Percentiles rank a stretch among this genome's conserved stretches.
These are phyloP conservation scores for Luidia sarsii DNA, from an alignment of 53 echinoderm and acorn worm genomes.

Conservation along the genomic window DNA sequence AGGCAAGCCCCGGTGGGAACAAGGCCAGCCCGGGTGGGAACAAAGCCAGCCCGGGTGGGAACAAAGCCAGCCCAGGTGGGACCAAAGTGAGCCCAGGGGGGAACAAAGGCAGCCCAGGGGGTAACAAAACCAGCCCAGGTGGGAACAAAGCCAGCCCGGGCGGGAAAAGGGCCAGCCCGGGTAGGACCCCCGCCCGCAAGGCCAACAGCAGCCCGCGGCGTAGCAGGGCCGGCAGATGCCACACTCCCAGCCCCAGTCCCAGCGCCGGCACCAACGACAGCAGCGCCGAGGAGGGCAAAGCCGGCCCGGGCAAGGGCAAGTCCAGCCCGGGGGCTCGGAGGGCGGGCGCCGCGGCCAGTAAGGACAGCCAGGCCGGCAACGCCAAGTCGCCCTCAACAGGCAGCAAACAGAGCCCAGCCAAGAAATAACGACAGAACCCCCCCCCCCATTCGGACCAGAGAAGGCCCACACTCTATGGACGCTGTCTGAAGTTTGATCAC, in stretches of 20 bases:
- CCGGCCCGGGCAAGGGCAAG: not conserved
- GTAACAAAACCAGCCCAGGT: slow-evolving; percentile 10
- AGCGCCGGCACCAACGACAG: too few relatives aligned
- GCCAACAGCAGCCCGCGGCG: not conserved
- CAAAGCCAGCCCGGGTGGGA: slow-evolving; percentile 26
- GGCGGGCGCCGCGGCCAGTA: slow-evolving; percentile 6
- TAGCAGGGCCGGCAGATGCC: not conserved
- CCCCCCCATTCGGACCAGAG: too few relatives aligned
- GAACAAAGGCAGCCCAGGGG: slow-evolving; percentile 31
- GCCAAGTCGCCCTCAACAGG: not conserved
- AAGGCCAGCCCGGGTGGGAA: not conserved
- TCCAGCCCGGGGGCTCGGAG: not conserved
- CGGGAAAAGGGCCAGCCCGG: not conserved
- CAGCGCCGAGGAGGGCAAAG: too few relatives aligned
- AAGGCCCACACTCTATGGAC: too few relatives aligned
- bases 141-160: slow-evolving; percentile 19
- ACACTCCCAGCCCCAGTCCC: too few relatives aligned
- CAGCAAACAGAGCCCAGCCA: slow-evolving; percentile 19
- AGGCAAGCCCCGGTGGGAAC: not conserved
- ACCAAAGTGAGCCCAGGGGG: not conserved
- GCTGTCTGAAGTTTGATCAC: too few relatives aligned
- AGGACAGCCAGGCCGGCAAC: slow-evolving; percentile 24
- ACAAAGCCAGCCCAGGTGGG: slow-evolving; percentile 2
- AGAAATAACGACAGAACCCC: too few relatives aligned
- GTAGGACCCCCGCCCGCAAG: too few relatives aligned